phyloP scores from a whole-genome alignment of 2,888 invertebrate species.

The Agrypnus murinus region DNA sequence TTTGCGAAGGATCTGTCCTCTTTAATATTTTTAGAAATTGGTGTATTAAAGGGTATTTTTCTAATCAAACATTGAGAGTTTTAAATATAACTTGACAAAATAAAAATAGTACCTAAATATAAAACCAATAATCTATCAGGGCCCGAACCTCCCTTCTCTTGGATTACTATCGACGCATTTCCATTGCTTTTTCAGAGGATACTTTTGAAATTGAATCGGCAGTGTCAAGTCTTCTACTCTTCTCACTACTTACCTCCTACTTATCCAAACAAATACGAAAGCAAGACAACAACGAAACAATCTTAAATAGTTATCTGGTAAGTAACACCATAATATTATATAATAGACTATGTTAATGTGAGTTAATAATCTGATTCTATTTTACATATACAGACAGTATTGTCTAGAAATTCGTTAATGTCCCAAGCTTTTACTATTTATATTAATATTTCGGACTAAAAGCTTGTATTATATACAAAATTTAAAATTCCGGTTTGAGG shows the following conservation, averaged over 20 bases:
- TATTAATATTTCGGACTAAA: conserved; percentile 3
- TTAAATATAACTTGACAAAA: conserved; percentile 21
- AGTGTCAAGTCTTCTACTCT: conserved; percentile 51
- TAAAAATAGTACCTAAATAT: conserved; percentile 47
- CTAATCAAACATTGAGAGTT: conserved; percentile 13
- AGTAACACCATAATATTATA: conserved; percentile 34
- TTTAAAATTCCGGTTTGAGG: neutral
- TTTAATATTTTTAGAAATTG: neutral
- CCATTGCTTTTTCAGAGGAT: conserved; percentile 52
- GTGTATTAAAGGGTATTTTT: conserved; percentile 4
- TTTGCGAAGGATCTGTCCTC: conserved; percentile 34
- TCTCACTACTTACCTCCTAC: conserved; percentile 72
- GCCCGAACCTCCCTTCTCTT: conserved; percentile 39
- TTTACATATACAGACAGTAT: conserved; percentile 56
- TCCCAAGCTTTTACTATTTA: neutral
- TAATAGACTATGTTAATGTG: neutral
- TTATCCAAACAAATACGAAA: conserved; percentile 68
- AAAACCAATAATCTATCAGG: conserved; percentile 47
- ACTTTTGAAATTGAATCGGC: conserved; percentile 51
- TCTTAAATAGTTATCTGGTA: conserved; percentile 72
- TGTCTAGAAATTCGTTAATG: conserved; percentile 66
- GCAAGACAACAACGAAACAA: conserved; percentile 73
- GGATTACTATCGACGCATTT: conserved; percentile 50
- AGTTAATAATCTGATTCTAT: neutral
- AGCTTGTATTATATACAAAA: neutral